Base-by-base conservation (phyloP, 2,113 vertebrate genomes). In the Channa argus region DNA sequence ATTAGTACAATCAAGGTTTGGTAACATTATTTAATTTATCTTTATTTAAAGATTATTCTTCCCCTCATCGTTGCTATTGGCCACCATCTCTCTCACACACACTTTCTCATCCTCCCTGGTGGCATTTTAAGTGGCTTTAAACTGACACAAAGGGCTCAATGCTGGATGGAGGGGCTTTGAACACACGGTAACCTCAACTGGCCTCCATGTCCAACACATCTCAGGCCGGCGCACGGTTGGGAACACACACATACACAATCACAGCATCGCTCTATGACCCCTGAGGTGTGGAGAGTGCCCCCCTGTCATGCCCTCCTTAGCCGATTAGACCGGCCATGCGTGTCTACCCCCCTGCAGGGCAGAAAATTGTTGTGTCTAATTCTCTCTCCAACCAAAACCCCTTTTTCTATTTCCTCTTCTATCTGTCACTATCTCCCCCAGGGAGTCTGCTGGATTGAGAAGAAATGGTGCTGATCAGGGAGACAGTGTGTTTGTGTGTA, bases 291-390 rank as follows among this genome's bases (percentile, higher is more conserved):
- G 14, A 79, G 59, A 85, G 80, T 45, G 43, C 46, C 74, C 66
- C 64, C 72, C 52, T 3, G 52, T 38, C 34, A n/a, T 13, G 51
- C 15, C 63, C 66, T 66, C 82, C 77, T 75, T 60, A 86, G 79
- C 69, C 50, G 82, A 86, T 89, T 82, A 88, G 78, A 45, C 50
- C 8, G 45, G 10, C 86, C 84, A 67, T 80, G 86, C 82, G 36
- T 82, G 78, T 76, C 78, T 71, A 6, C 58, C 66, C 85, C 89
- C 24, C 24, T 24, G 13, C 74, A 0, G 83, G 79, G 80, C 75
- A 68, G 76, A 79, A 84, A 88, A 90, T 79, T 76, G 76, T 83
- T 62, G 8, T 63, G 75, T 91, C 82, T 84, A 82, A 86, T 88
- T 77, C 71, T 61, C 74, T 63, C 66, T 71, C 12, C 56, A 33